Percentiles rank a stretch among this genome's conserved stretches.
Conservation (phyloP, 2,113 vertebrate species). For the Rhinogobius similis region DNA sequence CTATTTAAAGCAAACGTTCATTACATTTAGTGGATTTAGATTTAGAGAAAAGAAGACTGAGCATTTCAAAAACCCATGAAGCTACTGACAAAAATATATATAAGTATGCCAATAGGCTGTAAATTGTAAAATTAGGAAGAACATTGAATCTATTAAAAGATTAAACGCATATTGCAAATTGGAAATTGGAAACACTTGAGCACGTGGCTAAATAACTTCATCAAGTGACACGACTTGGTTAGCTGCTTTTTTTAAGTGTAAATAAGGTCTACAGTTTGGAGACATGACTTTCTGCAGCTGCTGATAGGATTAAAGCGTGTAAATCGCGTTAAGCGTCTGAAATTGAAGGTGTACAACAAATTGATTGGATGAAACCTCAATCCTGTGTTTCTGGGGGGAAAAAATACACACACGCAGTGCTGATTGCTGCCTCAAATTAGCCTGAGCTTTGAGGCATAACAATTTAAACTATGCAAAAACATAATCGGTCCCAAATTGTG, state of each 20-base stretch:
- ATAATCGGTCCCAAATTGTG: neutral
- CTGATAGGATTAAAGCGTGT: constrained; percentile 16
- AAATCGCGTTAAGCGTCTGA: constrained; percentile 42
- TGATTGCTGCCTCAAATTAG: neutral
- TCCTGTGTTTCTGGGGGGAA: constrained; percentile 3
- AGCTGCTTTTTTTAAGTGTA: neutral
- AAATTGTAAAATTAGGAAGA: too few relatives aligned
- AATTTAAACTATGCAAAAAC: neutral
- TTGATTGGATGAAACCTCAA: constrained; percentile 24
- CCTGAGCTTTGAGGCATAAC: neutral
- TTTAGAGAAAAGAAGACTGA: too few relatives aligned
- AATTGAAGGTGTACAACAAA: constrained; percentile 24
- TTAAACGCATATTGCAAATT: too few relatives aligned
- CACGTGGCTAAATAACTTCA: too few relatives aligned
- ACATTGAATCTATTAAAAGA: too few relatives aligned
- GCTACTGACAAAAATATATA: too few relatives aligned
- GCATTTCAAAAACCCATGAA: too few relatives aligned
- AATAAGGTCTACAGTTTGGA: neutral
- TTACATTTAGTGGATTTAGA: too few relatives aligned
- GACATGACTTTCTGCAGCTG: constrained; percentile 9
- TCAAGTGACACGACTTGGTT: too few relatives aligned
- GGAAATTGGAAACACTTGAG: too few relatives aligned
- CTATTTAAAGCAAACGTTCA: too few relatives aligned
- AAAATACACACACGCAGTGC: neutral
- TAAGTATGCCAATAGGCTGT: too few relatives aligned